Base-by-base conservation (phyloP, 1,140 invertebrate species). In the Drusus annulatus region DNA sequence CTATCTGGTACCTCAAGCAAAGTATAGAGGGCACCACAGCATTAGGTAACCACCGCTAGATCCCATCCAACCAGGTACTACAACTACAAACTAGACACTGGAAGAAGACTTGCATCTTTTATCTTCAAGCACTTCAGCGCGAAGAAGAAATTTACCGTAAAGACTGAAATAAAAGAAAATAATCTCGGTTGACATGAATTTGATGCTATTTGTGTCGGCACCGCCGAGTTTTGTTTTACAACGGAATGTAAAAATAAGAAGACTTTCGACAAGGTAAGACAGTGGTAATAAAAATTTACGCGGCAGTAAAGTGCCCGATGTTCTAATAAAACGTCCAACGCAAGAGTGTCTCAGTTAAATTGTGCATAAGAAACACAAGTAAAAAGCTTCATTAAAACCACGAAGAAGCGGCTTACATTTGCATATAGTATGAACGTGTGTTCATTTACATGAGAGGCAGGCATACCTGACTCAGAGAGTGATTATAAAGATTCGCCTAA, bases 1-100 rank as follows among this genome's bases (percentile, higher is more conserved):
- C 76, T 65, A 77, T 51, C 76, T 77, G 62, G 16, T 21, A 77
- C 60, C 62, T 77, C 76, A 77, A 77, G 60, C 76, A 58, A 58
- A 31, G 74, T 13, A 74, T 74, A 54, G 50, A 19, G 74, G 56
- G 56, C 74, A 60, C 10, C 54, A 7, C 74, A 16, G 31, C 36
- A 76, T 62, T 62, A 76, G 52, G 15, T n/a, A 74, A 62, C 31
- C 68, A 76, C 74, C 74, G 74, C 74, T 76, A 76, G n/a, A n/a
- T 71, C 36, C 8, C 54, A 21, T 56, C n/a, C n/a, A 45, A 45
- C 36, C 36, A 13, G 36, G 36, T 45, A 45, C 36, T 1, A 45
- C 8, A 45, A 45, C 36, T 13, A 45, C 36, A 0, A 45, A 45
- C 36, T 45, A 45, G 10, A 45, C 36, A 45, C 36, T 10, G 36